Evolutionary conservation across 2,888 invertebrate species (phyloP).

Genomic region (Pollenia griseotomentosa): DNA sequence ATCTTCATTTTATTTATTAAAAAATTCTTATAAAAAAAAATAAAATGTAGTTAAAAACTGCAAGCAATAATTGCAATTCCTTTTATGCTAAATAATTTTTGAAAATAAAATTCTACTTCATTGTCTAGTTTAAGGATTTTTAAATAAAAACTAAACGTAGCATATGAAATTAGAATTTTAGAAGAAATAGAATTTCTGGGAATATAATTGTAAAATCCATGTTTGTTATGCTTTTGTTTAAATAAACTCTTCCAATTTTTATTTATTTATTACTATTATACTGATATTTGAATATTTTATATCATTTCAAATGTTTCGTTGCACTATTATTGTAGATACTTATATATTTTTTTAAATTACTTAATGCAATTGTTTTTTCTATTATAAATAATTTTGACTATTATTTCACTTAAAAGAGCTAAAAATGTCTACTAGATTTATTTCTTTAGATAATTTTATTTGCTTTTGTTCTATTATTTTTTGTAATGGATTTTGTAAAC

Average conservation of each 20-base stretch:
- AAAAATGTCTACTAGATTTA: constrained; percentile 38
- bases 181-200: constrained; percentile 6
- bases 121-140: constrained; percentile 8
- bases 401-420: constrained; percentile 18
- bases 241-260: constrained; percentile 4
- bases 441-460: neutral
- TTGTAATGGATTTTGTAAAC: constrained; percentile 56
- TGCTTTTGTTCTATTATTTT: constrained; percentile 1
- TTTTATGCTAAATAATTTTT: neutral
- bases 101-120: neutral
- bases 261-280: constrained; percentile 8
- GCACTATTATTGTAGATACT: constrained; percentile 59
- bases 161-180: neutral
- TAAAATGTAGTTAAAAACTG: neutral
- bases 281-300: constrained; percentile 3
- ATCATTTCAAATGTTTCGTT: constrained; percentile 61
- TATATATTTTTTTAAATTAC: constrained; percentile 30
- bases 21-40: no score
- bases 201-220: constrained; percentile 27
- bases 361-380: constrained; percentile 15
- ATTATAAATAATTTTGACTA: constrained; percentile 32
- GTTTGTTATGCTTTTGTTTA: neutral
- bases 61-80: neutral
- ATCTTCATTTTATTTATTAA: no score
- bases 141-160: neutral